phyloP scores from a whole-genome alignment of 1,140 invertebrate species.

The Protaetia brevitarsis region DNA sequence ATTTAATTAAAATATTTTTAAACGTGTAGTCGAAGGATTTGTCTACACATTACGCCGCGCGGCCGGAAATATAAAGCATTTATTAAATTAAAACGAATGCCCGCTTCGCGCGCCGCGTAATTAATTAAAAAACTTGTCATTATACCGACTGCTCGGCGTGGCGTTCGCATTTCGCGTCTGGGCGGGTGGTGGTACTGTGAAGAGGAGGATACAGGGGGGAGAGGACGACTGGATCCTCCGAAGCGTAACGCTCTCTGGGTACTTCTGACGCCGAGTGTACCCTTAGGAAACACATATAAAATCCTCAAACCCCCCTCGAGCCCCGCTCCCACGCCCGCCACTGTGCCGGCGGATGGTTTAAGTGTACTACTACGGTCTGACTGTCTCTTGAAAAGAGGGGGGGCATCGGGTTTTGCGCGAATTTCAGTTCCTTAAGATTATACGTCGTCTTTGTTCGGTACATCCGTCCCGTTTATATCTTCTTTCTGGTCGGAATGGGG shows the following conservation, averaged over 20 bases:
- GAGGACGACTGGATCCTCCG: slow-evolving; percentile 31
- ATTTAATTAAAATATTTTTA: slow-evolving; percentile 21
- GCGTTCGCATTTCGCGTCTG: slow-evolving; percentile 32
- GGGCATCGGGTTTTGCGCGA: too few species aligned
- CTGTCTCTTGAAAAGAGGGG: too few species aligned
- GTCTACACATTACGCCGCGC: slow-evolving; percentile 27
- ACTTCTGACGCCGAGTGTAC: slow-evolving; percentile 39
- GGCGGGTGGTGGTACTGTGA: not conserved
- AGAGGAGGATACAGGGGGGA: not conserved
- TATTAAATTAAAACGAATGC: slow-evolving; percentile 39
- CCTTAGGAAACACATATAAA: slow-evolving; percentile 44
- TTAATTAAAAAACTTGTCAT: slow-evolving; percentile 45
- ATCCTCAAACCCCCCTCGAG: too few species aligned
- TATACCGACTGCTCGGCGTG: slow-evolving; percentile 32
- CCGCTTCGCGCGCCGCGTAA: slow-evolving; percentile 36
- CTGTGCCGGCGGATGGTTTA: too few species aligned
- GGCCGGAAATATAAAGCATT: slow-evolving; percentile 30
- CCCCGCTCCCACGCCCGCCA: too few species aligned
- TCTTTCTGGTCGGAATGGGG: too few species aligned
- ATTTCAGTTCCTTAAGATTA: too few species aligned
- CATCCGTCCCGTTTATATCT: too few species aligned
- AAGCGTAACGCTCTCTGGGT: slow-evolving; percentile 36
- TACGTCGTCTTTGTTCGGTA: too few species aligned
- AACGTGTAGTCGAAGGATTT: not conserved
- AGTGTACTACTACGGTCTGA: too few species aligned